These are phyloP conservation scores for Netelia virgata DNA, from an alignment of 2,888 invertebrate genomes.

Conservation along the genomic window DNA sequence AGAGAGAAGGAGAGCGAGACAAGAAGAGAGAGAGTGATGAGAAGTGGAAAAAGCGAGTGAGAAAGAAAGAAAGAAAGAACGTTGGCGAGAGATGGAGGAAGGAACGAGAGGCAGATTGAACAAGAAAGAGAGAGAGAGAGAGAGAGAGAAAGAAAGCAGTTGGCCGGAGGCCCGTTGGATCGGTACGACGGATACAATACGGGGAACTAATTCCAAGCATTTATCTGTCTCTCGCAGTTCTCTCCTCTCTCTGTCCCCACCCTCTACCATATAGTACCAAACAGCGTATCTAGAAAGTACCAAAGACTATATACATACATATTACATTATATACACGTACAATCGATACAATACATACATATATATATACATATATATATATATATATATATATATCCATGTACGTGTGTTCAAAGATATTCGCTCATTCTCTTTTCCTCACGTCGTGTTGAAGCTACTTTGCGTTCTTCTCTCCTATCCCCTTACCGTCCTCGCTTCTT, in stretches of 20 bases:
- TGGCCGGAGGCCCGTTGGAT: constrained; percentile 68
- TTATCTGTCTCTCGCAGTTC: constrained; percentile 76
- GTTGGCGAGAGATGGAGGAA: constrained; percentile 4
- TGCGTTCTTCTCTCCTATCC: constrained; percentile 52
- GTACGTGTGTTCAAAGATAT: constrained; percentile 36
- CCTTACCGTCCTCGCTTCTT: constrained; percentile 49
- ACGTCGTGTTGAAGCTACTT: constrained; percentile 61
- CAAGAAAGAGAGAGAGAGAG: constrained; percentile 34
- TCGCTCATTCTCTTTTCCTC: constrained; percentile 55
- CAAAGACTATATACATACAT: constrained; percentile 1
- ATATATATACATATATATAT: too few species aligned
- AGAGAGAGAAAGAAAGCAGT: constrained; percentile 54
- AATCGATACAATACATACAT: not conserved
- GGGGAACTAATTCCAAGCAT: constrained; percentile 79
- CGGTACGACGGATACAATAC: constrained; percentile 72
- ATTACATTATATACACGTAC: not conserved
- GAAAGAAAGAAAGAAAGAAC: constrained; percentile 45
- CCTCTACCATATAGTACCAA: constrained; percentile 14
- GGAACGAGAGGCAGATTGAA: constrained; percentile 14
- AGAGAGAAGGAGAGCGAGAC: constrained; percentile 24
- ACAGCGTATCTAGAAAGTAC: not conserved
- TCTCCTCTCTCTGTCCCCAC: constrained; percentile 54
- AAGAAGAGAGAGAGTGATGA: constrained; percentile 23
- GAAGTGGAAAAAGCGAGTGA: constrained; percentile 29
- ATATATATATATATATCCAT: not conserved